Conservation (phyloP, 2,888 invertebrate genomes). For the Leptinotarsa juncta region DNA sequence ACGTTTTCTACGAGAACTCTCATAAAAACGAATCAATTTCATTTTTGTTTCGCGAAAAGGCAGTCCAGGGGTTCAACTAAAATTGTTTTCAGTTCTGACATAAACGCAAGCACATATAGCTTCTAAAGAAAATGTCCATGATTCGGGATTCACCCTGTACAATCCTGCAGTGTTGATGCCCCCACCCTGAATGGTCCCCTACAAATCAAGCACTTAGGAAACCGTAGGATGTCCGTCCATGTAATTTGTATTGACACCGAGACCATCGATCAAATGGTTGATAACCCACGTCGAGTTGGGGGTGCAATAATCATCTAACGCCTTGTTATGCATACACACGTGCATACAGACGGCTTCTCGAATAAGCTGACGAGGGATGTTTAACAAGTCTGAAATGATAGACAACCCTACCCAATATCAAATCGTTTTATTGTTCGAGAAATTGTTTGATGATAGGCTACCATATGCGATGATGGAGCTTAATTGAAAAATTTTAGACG, state of each 20-base stretch:
- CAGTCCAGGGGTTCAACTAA: too few relatives aligned
- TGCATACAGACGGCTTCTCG: conserved; percentile 10
- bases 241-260: conserved; percentile 5
- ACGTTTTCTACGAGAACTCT: too few relatives aligned
- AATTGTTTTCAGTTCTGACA: too few relatives aligned
- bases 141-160: too few relatives aligned
- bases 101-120: too few relatives aligned
- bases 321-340: conserved; percentile 11
- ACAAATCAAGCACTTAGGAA: conserved; percentile 5
- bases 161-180: too few relatives aligned
- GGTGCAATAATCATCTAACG: conserved; percentile 2
- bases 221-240: neutral
- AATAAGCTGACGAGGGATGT: conserved; percentile 20
- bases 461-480: conserved; percentile 8
- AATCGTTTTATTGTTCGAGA: conserved; percentile 21
- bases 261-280: conserved; percentile 5
- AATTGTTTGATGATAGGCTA: conserved; percentile 7
- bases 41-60: too few relatives aligned
- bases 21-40: too few relatives aligned
- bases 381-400: conserved; percentile 22
- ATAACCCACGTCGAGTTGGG: neutral
- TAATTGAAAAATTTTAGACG: too few relatives aligned
- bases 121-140: too few relatives aligned
- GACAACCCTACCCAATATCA: conserved; percentile 14
- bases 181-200: neutral